These are phyloP conservation scores for Lamellibrachia luymesi DNA, from an alignment of 1,140 invertebrate genomes.

Conservation along the genomic window DNA sequence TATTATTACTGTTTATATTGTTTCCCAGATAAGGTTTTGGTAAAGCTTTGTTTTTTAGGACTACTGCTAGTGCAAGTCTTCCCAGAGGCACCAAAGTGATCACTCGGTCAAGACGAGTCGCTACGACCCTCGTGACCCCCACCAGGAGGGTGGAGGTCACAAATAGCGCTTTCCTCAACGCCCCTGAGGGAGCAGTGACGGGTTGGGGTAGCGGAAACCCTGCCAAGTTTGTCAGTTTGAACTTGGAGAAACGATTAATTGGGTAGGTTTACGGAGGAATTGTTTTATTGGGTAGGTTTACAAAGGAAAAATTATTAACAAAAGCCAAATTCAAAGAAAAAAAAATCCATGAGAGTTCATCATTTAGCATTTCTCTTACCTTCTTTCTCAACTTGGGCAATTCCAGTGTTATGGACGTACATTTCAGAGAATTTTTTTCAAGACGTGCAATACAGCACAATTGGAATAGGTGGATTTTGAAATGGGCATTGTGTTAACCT, in stretches of 20 bases:
- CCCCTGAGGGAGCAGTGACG: not conserved
- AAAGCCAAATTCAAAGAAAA: not conserved
- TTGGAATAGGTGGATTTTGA: too few species aligned
- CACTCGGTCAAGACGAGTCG: not conserved
- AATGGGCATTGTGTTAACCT: too few species aligned
- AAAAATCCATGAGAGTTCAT: too few species aligned
- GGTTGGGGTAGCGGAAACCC: not conserved
- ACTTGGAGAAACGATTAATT: constrained; percentile 2
- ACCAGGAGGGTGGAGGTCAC: not conserved
- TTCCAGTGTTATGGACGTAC: too few species aligned
- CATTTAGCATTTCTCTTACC: too few species aligned
- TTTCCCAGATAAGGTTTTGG: not conserved
- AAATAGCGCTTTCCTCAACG: not conserved
- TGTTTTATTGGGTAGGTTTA: constrained; percentile 27
- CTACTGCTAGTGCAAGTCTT: not conserved
- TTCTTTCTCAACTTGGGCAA: too few species aligned
- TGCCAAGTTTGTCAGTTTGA: not conserved
- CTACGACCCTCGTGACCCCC: not conserved
- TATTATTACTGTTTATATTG: not conserved
- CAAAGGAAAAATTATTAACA: not conserved
- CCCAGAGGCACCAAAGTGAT: not conserved
- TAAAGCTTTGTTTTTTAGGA: not conserved
- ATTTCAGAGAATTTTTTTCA: too few species aligned
- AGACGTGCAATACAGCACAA: too few species aligned
- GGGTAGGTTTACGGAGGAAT: not conserved